Percentiles rank a stretch among this genome's conserved stretches.
These are phyloP conservation scores for Otolemur garnettii DNA, from an alignment of 2,113 vertebrate genomes.

Conservation along the genomic window DNA sequence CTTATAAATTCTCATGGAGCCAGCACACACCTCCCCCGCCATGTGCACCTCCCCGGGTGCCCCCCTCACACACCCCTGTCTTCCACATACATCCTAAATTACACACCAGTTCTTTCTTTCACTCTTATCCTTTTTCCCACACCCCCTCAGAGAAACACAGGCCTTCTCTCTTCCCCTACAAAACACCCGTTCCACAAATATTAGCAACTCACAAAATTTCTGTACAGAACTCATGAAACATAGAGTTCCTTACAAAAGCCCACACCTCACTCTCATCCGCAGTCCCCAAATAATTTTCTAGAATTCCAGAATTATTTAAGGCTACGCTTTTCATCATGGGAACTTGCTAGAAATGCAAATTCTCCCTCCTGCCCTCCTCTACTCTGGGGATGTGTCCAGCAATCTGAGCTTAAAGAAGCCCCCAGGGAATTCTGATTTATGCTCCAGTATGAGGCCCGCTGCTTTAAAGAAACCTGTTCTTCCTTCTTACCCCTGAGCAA, in stretches of 20 bases:
- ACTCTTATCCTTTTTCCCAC: background rate
- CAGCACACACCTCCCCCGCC: background rate
- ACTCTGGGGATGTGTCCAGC: background rate
- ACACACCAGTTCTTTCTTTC: background rate
- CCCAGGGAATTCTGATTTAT: fast-evolving
- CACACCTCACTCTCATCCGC: fast-evolving
- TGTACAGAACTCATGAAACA: background rate
- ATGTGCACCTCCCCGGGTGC: background rate
- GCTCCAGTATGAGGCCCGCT: background rate
- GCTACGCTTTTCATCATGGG: background rate
- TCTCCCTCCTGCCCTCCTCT: background rate
- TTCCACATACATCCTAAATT: background rate
- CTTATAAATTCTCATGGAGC: background rate
- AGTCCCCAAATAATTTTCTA: background rate
- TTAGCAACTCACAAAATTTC: background rate
- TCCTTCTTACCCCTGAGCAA: background rate
- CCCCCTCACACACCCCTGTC: background rate
- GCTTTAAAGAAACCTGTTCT: background rate
- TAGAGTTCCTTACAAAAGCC: background rate
- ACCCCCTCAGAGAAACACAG: background rate
- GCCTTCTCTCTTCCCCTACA: background rate
- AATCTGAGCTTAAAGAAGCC: background rate
- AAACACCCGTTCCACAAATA: background rate
- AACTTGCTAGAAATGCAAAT: background rate
- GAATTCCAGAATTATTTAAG: background rate